phyloP scores from a whole-genome alignment of 2,888 invertebrate species.

The Drosophila paranaensis region DNA sequence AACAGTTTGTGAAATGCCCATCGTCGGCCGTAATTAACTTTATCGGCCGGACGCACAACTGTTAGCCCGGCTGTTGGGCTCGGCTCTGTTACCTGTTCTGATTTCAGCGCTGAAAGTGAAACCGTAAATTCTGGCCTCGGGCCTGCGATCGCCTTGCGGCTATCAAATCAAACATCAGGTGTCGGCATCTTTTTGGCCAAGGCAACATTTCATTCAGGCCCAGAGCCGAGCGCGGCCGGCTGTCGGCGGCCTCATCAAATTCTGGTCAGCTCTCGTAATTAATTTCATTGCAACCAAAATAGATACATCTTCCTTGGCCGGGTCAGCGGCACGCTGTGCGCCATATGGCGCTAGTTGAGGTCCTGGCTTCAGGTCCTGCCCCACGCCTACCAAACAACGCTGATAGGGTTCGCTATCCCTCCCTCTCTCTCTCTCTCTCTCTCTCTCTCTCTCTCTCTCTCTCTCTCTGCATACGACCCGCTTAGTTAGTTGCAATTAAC shows the following conservation, averaged over 20 bases:
- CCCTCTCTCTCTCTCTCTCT: conserved; percentile 1
- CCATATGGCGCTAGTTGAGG: conserved; percentile 67
- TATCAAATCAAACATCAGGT: conserved; percentile 81
- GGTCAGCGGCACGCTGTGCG: conserved; percentile 41
- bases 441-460: not conserved
- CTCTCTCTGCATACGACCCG: conserved; percentile 17
- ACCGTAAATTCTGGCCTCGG: conserved; percentile 65
- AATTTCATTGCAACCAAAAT: conserved; percentile 73
- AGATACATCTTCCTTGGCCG: conserved; percentile 69
- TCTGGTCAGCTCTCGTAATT: conserved; percentile 73
- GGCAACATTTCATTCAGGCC: conserved; percentile 36
- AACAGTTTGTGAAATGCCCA: conserved; percentile 76
- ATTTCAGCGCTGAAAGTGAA: conserved; percentile 82
- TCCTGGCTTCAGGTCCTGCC: conserved; percentile 30
- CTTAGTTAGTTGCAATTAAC: conserved; percentile 83
- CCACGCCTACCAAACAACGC: conserved; percentile 52
- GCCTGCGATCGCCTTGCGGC: conserved; percentile 33
- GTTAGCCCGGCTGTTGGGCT: conserved; percentile 48
- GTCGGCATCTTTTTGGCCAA: conserved; percentile 61
- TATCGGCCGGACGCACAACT: conserved; percentile 68
- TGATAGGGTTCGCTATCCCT: conserved; percentile 22
- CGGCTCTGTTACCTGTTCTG: conserved; percentile 78
- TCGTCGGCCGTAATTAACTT: conserved; percentile 70
- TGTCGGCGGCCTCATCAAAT: conserved; percentile 65
- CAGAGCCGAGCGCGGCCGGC: conserved; percentile 12